Conservation (phyloP, 1,140 invertebrate genomes). For the Formica selysi region DNA sequence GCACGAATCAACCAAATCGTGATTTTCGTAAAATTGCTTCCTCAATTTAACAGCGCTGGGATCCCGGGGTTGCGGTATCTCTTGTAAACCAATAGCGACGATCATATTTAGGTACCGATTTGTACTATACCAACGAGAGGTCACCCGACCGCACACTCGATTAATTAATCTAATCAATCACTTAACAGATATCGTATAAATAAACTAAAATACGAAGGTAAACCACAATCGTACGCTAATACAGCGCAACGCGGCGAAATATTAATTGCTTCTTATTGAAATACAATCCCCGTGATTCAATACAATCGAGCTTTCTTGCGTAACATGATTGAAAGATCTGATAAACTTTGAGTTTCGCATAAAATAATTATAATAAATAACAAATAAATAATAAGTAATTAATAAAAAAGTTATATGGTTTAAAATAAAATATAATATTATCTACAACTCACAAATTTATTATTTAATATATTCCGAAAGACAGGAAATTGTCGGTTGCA, state of each 20-base stretch:
- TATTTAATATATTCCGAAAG: background rate
- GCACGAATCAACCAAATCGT: conserved; percentile 37
- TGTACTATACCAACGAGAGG: background rate
- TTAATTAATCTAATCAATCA: conserved; percentile 53
- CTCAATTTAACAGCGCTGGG: conserved; percentile 40
- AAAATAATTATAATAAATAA: background rate
- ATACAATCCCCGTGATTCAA: background rate
- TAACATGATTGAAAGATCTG: background rate
- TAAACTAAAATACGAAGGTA: conserved; percentile 20
- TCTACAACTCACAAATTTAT: background rate
- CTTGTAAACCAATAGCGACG: conserved; percentile 21
- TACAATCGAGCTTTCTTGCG: background rate
- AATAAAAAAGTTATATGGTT: conserved; percentile 13
- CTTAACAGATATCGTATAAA: conserved; percentile 53
- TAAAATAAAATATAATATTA: background rate
- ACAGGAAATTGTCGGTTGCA: background rate
- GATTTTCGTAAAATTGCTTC: conserved; percentile 51
- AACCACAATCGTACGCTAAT: background rate
- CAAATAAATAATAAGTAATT: too few relatives aligned
- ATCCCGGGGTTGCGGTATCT: conserved; percentile 14
- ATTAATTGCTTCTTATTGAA: background rate
- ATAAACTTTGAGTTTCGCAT: background rate
- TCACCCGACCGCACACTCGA: conserved; percentile 27
- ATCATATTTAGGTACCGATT: conserved; percentile 48
- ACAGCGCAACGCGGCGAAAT: background rate